Evolutionary conservation across 1,140 invertebrate species (phyloP), one percentile per base, ranked within the genome.

Genomic region (Platyscapa corneri): DNA sequence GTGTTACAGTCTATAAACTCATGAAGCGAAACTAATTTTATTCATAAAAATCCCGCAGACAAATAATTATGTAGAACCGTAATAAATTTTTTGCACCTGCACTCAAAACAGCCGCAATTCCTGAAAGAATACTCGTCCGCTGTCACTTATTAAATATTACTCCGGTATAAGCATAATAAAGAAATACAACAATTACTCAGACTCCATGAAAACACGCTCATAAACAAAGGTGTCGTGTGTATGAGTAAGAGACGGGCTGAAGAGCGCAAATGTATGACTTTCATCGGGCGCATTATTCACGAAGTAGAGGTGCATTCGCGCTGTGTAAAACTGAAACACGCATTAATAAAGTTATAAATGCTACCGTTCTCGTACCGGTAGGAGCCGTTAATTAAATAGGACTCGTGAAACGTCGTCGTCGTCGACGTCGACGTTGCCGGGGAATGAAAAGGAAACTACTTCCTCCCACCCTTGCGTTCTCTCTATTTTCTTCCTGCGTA

Each of bases 291-390:
- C 56, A 70, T 84, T 70, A 84, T 84, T 84, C 82, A 77, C 32
- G 72, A 23, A 32, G 82, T 34, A n/a, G 20, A n/a, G 18, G 37
- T 32, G 39, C n/a, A 46, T 64, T 72, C 32, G 32, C 53, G 72
- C 82, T 46, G 37, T 64, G 82, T 77, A 78, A 84, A 84, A 77
- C 79, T 67, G 27, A 83, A 70, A 53, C 30, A 87, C 79, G 80
- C 88, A 87, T 86, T 88, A 86, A 88, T 88, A 87, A 86, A 89
- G 86, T 86, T 89, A 89, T 87, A 88, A 88, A 87, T 83, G 87
- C 78, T 65, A 34, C 18, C 56, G 32, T 42, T 82, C 49, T 72
- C 53, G 34, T 53, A 65, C 70, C 32, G 37, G 23, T 32, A 72
- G 37, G 34, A 72, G 78, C 82, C 87, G 88, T 89, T 87, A 89